Percentiles rank a stretch among this genome's conserved stretches.
phyloP scores from a whole-genome alignment of 2,113 vertebrate genomes.

The Balaeniceps rex region DNA sequence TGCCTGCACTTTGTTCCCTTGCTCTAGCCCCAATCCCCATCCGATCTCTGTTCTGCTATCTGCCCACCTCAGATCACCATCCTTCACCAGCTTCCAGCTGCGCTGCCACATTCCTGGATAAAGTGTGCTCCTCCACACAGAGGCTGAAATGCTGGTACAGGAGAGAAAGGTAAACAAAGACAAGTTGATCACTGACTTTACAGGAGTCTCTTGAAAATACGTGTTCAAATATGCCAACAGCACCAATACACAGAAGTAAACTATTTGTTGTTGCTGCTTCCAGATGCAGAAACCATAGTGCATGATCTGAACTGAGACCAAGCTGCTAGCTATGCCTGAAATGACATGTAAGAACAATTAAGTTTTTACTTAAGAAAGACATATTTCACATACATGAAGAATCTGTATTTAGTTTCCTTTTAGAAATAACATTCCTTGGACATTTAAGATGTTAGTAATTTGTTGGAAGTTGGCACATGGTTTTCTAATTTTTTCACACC shows the following conservation, averaged over 20 bases:
- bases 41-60: too few relatives aligned
- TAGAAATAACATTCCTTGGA: not conserved
- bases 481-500: not conserved
- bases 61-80: too few relatives aligned
- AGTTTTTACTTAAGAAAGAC: not conserved
- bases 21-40: accelerated
- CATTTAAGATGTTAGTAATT: not conserved
- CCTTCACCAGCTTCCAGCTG: too few relatives aligned
- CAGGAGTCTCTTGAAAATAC: not conserved
- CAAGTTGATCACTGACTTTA: not conserved
- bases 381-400: not conserved
- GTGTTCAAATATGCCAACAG: not conserved
- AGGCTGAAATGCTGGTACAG: not conserved
- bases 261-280: not conserved
- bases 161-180: not conserved
- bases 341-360: not conserved
- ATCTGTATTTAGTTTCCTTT: not conserved
- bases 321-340: not conserved
- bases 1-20: too few relatives aligned
- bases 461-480: not conserved
- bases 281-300: not conserved
- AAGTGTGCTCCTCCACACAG: not conserved
- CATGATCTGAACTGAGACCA: not conserved
- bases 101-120: not conserved
- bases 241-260: not conserved